Conservation (phyloP, 2,888 invertebrate genomes). For the Diloba caeruleocephala region DNA sequence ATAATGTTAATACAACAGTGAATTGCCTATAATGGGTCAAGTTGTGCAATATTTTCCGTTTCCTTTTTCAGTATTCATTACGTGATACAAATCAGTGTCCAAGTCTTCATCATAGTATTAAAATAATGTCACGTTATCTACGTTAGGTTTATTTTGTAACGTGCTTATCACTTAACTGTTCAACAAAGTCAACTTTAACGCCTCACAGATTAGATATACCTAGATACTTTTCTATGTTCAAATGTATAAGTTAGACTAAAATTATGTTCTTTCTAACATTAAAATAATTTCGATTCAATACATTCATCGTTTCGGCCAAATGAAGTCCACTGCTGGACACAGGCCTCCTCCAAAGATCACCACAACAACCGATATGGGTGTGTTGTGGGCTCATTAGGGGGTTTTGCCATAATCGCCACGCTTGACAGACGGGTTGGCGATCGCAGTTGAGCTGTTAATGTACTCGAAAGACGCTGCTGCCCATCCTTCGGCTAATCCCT, state of each 20-base stretch:
- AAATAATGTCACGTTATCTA: constrained; percentile 37
- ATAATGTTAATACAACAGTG: constrained; percentile 41
- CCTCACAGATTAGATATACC: constrained; percentile 63
- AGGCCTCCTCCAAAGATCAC: no score
- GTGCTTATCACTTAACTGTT: constrained; percentile 63
- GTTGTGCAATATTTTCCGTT: constrained; percentile 36
- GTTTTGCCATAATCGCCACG: no score
- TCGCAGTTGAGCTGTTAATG: no score
- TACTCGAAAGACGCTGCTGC: no score
- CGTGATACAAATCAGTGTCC: constrained; percentile 15
- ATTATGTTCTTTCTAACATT: no score
- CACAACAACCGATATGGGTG: no score
- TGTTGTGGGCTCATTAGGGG: no score
- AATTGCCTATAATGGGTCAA: constrained; percentile 21
- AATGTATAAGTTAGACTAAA: background rate
- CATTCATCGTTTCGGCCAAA: no score
- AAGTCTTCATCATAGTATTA: constrained; percentile 6
- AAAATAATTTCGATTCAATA: no score
- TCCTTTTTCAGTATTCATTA: constrained; percentile 18
- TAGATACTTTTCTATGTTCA: constrained; percentile 18
- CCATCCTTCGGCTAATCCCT: no score
- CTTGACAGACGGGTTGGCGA: no score
- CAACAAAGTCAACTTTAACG: constrained; percentile 57
- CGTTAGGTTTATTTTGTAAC: constrained; percentile 48
- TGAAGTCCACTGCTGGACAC: no score